A percentile compares a stretch with the other conserved stretches of the same genome.
Evolutionary conservation across 30 jellyfish, hydroid and myxozoan genomes (phyloP).

Genomic region (Sanderia malayensis): DNA sequence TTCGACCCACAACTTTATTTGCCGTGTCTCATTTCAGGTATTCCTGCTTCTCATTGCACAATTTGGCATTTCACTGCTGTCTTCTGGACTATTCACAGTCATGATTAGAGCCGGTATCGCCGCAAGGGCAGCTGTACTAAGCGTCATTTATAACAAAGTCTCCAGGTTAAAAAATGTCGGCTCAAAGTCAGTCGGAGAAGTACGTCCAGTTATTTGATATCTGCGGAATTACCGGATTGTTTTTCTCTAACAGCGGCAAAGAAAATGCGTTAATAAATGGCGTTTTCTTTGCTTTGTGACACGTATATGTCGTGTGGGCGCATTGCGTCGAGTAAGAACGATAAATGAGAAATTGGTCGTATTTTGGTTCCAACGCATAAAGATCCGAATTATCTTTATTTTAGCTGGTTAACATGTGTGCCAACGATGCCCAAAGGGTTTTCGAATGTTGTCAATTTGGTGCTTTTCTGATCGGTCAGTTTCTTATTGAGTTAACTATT

Average conservation of each 20-base stretch:
- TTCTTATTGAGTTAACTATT: not conserved
- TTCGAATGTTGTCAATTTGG: conserved; percentile 75
- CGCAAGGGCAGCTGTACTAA: conserved; percentile 62
- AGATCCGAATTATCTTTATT: no score
- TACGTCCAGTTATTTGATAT: not conserved
- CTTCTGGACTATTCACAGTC: conserved; percentile 13
- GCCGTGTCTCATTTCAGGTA: conserved; percentile 23
- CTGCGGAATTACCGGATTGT: not conserved
- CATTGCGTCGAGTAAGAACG: no score
- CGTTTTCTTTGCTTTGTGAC: not conserved
- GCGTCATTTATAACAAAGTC: conserved; percentile 52
- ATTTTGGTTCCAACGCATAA: no score
- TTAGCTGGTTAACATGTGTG: conserved; percentile 72
- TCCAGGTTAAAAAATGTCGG: conserved; percentile 59
- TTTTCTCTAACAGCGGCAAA: not conserved
- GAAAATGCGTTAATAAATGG: not conserved
- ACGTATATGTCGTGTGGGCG: no score
- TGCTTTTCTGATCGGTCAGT: conserved; percentile 59
- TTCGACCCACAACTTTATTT: no score
- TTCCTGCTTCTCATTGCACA: conserved; percentile 12
- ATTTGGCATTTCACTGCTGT: conserved; percentile 2
- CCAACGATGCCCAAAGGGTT: conserved; percentile 66
- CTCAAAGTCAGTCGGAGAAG: conserved; percentile 85
- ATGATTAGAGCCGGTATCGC: conserved; percentile 47
- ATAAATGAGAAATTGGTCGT: no score